Evolutionary conservation across 2,797 vertebrate species (phyloP).

Genomic region (Danionella dracula): DNA sequence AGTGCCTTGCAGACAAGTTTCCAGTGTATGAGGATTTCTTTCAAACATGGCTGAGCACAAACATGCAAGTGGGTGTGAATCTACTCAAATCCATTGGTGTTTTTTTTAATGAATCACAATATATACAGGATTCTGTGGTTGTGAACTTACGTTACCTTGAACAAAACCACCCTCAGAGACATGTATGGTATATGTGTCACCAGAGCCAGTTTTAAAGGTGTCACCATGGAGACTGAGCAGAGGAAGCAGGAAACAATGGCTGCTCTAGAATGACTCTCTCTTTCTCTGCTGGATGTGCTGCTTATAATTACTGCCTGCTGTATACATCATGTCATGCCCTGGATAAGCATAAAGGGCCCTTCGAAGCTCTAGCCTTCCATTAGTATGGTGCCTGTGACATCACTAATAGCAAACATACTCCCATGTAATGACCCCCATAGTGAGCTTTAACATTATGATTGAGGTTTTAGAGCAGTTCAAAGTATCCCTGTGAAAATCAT

Average conservation of each 20-base stretch:
- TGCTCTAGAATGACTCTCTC: constrained; percentile 5
- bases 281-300: no score
- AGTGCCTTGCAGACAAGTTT: not conserved
- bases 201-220: constrained; percentile 40
- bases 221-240: constrained; percentile 54
- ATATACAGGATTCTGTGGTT: not conserved
- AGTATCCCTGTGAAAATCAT: not conserved
- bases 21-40: not conserved
- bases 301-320: constrained; percentile 21
- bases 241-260: constrained; percentile 15
- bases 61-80: not conserved
- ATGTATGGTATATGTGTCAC: constrained; percentile 7
- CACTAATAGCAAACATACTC: constrained; percentile 4
- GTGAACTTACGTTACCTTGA: not conserved
- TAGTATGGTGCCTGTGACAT: not conserved
- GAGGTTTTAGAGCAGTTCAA: not conserved
- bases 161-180: not conserved
- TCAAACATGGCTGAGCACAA: not conserved
- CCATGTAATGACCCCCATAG: constrained; percentile 7
- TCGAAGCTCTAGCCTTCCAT: constrained; percentile 34
- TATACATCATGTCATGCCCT: not conserved
- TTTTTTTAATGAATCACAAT: not conserved
- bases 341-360: constrained; percentile 28
- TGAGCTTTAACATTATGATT: not conserved
- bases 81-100: not conserved